Conservation (phyloP, 2,888 invertebrate genomes). For the Metallyticus violacea region DNA sequence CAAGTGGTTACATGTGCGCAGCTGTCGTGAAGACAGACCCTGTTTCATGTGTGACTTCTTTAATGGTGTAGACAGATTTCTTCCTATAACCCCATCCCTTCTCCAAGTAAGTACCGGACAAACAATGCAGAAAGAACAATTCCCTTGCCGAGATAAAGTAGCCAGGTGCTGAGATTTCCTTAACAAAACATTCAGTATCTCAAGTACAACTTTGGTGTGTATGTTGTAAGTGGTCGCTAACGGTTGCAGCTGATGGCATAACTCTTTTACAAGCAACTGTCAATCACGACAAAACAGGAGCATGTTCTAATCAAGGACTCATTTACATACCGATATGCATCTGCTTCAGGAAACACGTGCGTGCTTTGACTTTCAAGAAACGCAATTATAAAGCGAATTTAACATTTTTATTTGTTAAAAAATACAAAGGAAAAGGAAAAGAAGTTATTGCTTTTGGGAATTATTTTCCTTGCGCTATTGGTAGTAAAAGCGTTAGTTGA, state of each 20-base stretch:
- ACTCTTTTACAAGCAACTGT: background rate
- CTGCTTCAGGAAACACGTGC: background rate
- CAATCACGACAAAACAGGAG: background rate
- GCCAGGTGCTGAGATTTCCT: conserved; percentile 1
- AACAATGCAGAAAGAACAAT: background rate
- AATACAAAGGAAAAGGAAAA: background rate
- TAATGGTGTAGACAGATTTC: background rate
- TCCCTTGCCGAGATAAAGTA: background rate
- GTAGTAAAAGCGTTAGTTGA: no score
- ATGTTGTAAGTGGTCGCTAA: background rate
- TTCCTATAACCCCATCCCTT: background rate
- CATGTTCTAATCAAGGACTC: background rate
- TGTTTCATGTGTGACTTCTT: background rate
- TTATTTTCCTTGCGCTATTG: no score
- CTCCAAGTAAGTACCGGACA: background rate
- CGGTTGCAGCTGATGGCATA: background rate
- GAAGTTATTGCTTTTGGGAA: no score
- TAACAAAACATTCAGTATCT: background rate
- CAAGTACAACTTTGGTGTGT: background rate
- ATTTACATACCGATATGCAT: conserved; percentile 17
- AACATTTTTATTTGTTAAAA: background rate
- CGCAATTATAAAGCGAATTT: background rate
- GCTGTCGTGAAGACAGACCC: background rate
- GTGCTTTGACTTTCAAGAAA: background rate
- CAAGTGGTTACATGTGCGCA: background rate